Conservation (phyloP, 1,140 invertebrate species). For the Neuroterus valhalla region DNA sequence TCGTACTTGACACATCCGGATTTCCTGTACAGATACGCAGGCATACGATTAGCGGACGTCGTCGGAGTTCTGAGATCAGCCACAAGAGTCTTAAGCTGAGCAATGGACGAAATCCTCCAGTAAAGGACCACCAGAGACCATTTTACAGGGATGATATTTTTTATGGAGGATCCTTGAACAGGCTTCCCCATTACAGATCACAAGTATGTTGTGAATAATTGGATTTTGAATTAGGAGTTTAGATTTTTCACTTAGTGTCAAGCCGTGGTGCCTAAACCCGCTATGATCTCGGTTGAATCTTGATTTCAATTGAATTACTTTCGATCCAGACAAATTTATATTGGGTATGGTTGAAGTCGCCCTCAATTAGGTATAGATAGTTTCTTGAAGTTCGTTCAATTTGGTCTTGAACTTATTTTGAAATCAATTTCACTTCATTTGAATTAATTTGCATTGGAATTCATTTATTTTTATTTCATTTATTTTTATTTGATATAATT, state of each 20-base stretch:
- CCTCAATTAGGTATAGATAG: too few relatives aligned
- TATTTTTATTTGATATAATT: too few relatives aligned
- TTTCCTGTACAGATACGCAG: constrained; percentile 73
- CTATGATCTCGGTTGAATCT: too few relatives aligned
- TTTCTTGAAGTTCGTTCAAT: too few relatives aligned
- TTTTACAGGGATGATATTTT: constrained; percentile 93
- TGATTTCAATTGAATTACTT: too few relatives aligned
- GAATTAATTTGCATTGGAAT: too few relatives aligned
- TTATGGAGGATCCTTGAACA: constrained; percentile 87
- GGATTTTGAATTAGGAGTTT: not conserved
- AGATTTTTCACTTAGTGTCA: constrained; percentile 5
- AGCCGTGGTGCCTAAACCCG: too few relatives aligned
- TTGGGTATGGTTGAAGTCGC: too few relatives aligned
- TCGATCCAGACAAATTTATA: too few relatives aligned
- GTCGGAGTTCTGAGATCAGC: constrained; percentile 70
- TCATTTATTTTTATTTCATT: too few relatives aligned
- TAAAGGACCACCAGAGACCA: constrained; percentile 78
- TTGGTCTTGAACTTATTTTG: too few relatives aligned
- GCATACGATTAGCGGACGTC: constrained; percentile 78
- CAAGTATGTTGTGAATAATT: constrained; percentile 70
- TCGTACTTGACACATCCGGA: constrained; percentile 53
- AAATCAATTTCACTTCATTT: too few relatives aligned
- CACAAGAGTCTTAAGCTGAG: constrained; percentile 65
- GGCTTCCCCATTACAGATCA: constrained; percentile 88
- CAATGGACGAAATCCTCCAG: constrained; percentile 61